A percentile compares a stretch with the other conserved stretches of the same genome.
phyloP scores from a whole-genome alignment of 2,888 invertebrate species.

The Eupithecia subfuscata region DNA sequence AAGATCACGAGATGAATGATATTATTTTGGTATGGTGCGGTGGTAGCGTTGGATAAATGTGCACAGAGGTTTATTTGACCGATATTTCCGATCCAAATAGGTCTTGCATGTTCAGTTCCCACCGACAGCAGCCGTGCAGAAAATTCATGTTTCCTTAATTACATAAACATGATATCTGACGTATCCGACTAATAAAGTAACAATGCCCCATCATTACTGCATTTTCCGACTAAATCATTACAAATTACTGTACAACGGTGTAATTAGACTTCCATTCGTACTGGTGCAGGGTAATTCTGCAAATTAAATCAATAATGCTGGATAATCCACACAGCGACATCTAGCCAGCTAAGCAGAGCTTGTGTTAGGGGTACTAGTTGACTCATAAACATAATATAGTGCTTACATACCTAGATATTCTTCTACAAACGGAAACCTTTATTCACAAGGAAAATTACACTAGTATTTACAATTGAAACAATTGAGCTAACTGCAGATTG shows the following conservation, averaged over 20 bases:
- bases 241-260: constrained; percentile 9
- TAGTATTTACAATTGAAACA: too few relatives aligned
- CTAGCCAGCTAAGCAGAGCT: too few relatives aligned
- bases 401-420: too few relatives aligned
- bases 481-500: too few relatives aligned
- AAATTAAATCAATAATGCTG: neutral
- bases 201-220: constrained; percentile 18
- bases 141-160: constrained; percentile 19
- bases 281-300: neutral
- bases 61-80: neutral
- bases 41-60: too few relatives aligned
- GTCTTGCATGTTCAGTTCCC: neutral
- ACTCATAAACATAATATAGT: too few relatives aligned
- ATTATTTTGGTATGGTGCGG: too few relatives aligned
- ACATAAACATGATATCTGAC: constrained; percentile 15
- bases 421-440: too few relatives aligned
- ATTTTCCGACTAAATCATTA: constrained; percentile 19
- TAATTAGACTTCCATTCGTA: neutral
- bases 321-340: too few relatives aligned
- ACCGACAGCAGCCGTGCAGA: constrained; percentile 7
- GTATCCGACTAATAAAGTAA: constrained; percentile 8
- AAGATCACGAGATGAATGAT: too few relatives aligned
- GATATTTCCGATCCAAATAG: neutral
- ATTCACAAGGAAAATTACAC: too few relatives aligned
- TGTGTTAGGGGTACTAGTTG: too few relatives aligned